phyloP scores from a whole-genome alignment of 2,797 vertebrate species.

The Chaenodraco wilsoni region DNA sequence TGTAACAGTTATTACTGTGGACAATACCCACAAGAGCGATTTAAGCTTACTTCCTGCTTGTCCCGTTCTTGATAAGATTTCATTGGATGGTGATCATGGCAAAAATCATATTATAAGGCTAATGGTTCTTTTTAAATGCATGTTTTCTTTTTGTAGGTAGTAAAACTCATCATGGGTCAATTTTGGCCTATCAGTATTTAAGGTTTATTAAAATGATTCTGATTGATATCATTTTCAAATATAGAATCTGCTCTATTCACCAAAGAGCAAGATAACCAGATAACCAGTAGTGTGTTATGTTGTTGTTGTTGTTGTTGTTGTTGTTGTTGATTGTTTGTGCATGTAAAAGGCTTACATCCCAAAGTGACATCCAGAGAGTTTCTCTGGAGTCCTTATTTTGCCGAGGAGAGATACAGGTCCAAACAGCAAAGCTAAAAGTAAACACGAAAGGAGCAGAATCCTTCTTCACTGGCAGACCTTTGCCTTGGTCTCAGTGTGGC shows the following conservation, averaged over 20 bases:
- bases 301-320: no score
- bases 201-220: no score
- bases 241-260: background rate
- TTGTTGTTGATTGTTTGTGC: no score
- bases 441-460: conserved; percentile 1
- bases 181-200: background rate
- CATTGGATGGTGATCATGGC: background rate
- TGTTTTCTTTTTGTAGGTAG: background rate
- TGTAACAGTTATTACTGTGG: no score
- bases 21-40: background rate
- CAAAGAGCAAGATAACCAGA: background rate
- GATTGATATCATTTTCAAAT: background rate
- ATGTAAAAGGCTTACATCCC: no score
- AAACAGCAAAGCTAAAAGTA: background rate
- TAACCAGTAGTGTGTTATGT: background rate
- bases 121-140: no score
- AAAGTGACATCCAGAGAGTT: no score
- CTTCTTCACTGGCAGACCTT: conserved; percentile 9
- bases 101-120: no score
- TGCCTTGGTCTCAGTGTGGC: conserved; percentile 1
- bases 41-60: background rate
- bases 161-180: background rate
- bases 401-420: background rate
- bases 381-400: background rate
- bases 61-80: background rate